Evolutionary conservation across 1,140 invertebrate species (phyloP).

Genomic region (Heliconius nattereri): DNA sequence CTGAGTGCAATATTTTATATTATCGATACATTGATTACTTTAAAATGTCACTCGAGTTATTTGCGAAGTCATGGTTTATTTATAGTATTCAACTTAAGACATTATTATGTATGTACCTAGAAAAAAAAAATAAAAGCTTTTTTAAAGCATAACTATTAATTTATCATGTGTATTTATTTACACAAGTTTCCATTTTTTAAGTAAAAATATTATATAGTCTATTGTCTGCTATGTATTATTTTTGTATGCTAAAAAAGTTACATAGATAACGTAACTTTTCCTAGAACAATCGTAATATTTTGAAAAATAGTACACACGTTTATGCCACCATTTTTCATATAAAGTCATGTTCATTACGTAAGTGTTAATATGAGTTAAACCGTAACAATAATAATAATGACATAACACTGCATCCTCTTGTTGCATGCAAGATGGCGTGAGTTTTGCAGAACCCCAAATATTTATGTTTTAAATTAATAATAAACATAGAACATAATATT

Average conservation of each 20-base stretch:
- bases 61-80: background rate
- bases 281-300: background rate
- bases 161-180: no score
- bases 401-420: background rate
- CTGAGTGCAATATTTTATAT: background rate
- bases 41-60: background rate
- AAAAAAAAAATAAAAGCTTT: background rate
- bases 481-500: no score
- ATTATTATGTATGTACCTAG: background rate
- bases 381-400: background rate
- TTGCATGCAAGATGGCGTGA: background rate
- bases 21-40: background rate
- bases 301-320: background rate
- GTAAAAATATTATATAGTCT: no score
- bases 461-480: no score
- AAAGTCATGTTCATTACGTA: background rate
- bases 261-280: background rate
- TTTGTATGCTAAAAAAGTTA: background rate
- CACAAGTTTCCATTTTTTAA: background rate
- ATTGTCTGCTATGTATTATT: no score
- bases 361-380: background rate
- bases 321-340: background rate
- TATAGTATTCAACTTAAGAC: no score
- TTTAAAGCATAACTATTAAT: no score
- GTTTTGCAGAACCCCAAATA: no score